Evolutionary conservation across 64 coral and sea anemone genomes (phyloP), one percentile per base, ranked within the genome.

Genomic region (Montipora efflorescens): DNA sequence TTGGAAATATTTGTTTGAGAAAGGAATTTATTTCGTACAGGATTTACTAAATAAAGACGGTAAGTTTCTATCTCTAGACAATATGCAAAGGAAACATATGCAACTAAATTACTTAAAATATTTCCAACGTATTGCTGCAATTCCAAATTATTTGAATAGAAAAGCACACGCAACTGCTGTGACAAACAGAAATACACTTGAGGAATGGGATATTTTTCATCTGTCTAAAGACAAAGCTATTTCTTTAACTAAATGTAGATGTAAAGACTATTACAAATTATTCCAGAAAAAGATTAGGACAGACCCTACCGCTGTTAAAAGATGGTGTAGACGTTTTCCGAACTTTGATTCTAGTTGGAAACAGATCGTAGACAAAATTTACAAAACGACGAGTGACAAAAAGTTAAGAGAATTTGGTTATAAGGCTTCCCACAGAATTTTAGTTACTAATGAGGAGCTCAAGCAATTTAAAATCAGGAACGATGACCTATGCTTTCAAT

Each of bases 41-140:
- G 76, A 78, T 14, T 78, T 78, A 78, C 47, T 49, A 48, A 36
- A 78, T 50, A 36, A 18, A 16, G 25, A 78, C 45, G 47, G 14
- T 43, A 78, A 78, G 16, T 78, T 76, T 14, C 46, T 76, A 76
- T 76, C 74, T 76, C 74, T 46, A 2, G 23, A 76, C 44, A 28
- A 43, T 43, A 14, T 76, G 0, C 25, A 76, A 43, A 43, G 22
- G 8, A 76, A 76, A 28, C 28, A 28, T 28, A 28, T 28, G 25
- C 25, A 76, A 43, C 25, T 76, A 76, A 76, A 76, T 46, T 76
- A 43, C 25, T 43, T 76, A 44, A 28, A 76, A 8, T 76, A 44
- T 76, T 76, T 76, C 46, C 74, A 76, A 76, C 74, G 7, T 76
- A 76, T 76, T 76, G 74, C 74, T 43, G 36, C 25, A 76, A 76